Conservation (phyloP, 2,797 vertebrate genomes). For the Falco berigora region DNA sequence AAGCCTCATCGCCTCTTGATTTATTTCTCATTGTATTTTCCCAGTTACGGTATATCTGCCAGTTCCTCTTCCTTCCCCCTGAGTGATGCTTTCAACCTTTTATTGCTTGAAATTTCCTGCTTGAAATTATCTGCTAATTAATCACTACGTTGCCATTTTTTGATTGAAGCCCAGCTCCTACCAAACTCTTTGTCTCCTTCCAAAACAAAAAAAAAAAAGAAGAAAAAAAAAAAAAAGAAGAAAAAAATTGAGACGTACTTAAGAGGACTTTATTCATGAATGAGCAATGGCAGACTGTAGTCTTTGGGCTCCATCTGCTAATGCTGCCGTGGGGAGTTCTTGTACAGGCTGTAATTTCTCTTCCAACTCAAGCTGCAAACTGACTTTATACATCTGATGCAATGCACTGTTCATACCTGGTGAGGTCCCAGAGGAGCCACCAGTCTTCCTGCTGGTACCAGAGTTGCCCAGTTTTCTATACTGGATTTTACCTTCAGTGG, state of each 20-base stretch:
- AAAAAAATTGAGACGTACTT: not conserved
- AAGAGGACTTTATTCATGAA: accelerated
- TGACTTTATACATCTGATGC: not conserved
- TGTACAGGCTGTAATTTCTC: not conserved
- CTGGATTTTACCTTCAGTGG: not conserved
- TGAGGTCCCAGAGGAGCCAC: not conserved
- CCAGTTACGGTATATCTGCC: not conserved
- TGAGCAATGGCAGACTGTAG: not conserved
- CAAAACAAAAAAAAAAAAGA: too few species aligned
- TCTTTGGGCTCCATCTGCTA: not conserved
- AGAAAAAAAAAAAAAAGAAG: too few species aligned
- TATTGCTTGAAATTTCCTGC: not conserved
- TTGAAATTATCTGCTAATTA: not conserved
- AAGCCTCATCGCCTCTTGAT: not conserved
- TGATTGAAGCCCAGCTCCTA: not conserved
- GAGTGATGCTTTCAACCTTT: not conserved
- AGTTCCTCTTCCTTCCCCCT: not conserved
- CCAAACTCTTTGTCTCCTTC: not conserved
- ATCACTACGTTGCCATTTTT: accelerated
- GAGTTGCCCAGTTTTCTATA: not conserved
- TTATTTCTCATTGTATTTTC: not conserved
- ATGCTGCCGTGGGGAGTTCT: not conserved
- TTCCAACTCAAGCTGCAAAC: not conserved
- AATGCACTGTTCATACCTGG: accelerated
- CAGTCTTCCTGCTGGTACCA: not conserved